Conservation (phyloP, 1,140 invertebrate species). For the Penaeus chinensis region DNA sequence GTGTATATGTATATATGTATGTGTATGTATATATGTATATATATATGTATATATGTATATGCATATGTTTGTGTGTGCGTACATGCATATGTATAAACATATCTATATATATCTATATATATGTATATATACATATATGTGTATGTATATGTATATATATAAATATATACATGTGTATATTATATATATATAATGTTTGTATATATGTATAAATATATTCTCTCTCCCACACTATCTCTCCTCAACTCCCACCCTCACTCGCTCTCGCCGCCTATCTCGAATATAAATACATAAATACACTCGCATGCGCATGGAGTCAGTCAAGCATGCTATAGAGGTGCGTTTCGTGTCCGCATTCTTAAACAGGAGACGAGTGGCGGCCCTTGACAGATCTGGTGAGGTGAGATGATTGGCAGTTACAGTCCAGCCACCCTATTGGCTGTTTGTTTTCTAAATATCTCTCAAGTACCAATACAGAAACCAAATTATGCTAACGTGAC, state of each 20-base stretch:
- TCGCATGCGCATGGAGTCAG: background rate
- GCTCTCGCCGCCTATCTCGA: background rate
- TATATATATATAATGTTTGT: background rate
- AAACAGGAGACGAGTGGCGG: background rate
- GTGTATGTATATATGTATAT: no score
- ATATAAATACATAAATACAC: background rate
- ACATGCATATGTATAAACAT: no score
- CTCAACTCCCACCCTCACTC: no score
- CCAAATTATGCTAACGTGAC: no score
- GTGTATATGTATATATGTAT: no score
- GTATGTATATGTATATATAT: background rate
- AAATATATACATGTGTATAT: background rate
- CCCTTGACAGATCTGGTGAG: background rate
- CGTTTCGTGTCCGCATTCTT: background rate
- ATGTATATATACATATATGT: background rate
- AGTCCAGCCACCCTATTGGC: no score
- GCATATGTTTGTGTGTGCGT: background rate
- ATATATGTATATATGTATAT: background rate
- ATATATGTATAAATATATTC: constrained; percentile 4
- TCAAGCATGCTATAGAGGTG: no score
- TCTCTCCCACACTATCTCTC: no score
- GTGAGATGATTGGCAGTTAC: no score
- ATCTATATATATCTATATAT: background rate
- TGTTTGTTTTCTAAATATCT: no score
- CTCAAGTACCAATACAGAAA: no score